These are phyloP conservation scores for Pyrrhura leucotis DNA, from an alignment of 2,797 vertebrate genomes.

Conservation along the genomic window DNA sequence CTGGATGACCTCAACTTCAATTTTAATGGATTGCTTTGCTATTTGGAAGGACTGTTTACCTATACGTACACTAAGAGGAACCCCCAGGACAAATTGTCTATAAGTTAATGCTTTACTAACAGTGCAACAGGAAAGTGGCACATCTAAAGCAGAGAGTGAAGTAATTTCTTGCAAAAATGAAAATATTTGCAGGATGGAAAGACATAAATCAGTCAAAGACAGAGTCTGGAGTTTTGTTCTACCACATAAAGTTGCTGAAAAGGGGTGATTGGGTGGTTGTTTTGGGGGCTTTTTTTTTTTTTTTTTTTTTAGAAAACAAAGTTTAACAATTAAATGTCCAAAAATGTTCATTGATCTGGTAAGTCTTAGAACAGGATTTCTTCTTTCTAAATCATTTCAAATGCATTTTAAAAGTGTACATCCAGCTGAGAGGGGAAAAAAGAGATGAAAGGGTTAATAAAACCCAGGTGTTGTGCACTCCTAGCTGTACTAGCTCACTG, in stretches of 20 bases:
- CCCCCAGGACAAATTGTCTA: background rate
- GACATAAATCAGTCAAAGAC: background rate
- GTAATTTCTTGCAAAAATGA: background rate
- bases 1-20: background rate
- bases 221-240: background rate
- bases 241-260: background rate
- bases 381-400: background rate
- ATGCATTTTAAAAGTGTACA: background rate
- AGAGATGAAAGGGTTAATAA: background rate
- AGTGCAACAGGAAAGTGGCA: background rate
- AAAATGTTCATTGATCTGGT: background rate
- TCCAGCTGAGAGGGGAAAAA: background rate
- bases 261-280: fast-evolving
- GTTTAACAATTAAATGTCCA: background rate
- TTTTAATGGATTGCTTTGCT: background rate
- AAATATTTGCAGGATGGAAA: background rate
- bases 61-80: background rate
- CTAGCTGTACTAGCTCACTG: background rate
- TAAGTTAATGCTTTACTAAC: background rate
- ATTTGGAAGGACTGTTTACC: background rate
- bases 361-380: background rate
- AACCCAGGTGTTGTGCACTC: background rate
- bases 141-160: background rate
- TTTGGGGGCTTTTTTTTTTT: background rate
- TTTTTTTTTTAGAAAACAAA: background rate